Percentiles rank a stretch among this genome's conserved stretches.
Evolutionary conservation across 2,888 invertebrate species (phyloP).

Genomic region (Lithophane ornitopus): DNA sequence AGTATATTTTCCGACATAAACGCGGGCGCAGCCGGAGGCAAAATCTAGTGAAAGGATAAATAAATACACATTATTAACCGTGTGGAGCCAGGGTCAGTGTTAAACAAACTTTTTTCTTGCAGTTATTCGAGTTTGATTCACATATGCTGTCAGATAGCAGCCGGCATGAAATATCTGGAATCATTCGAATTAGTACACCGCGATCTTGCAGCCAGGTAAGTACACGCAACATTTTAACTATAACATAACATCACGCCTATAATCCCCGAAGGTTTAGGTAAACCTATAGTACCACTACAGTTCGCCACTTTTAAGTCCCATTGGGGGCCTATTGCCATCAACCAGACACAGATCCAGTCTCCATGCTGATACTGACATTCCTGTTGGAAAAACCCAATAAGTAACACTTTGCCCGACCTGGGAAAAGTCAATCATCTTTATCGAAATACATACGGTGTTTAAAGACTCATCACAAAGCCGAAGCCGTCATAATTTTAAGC

Average conservation of each 20-base stretch:
- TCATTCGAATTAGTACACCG: conserved; percentile 97
- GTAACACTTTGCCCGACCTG: not conserved
- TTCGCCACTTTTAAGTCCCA: not conserved
- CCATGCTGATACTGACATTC: not conserved
- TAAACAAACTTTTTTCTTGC: conserved; percentile 71
- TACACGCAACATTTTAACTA: conserved; percentile 7
- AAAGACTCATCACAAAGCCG: not conserved
- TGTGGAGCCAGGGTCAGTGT: not conserved
- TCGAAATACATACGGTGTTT: not conserved
- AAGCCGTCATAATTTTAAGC: not conserved
- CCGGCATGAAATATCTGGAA: conserved; percentile 98
- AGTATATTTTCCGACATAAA: not conserved
- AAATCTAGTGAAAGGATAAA: not conserved
- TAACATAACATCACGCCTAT: not conserved
- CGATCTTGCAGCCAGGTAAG: conserved; percentile 95
- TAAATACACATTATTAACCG: not conserved
- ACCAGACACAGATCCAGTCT: not conserved
- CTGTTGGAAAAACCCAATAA: not conserved
- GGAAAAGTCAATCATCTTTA: not conserved
- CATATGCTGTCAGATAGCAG: conserved; percentile 96
- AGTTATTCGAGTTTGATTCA: conserved; percentile 96
- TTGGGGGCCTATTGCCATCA: not conserved
- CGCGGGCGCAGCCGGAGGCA: not conserved
- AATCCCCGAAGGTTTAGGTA: not conserved
- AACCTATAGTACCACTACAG: not conserved